Conservation (phyloP, 2,113 vertebrate species). For the Sisor rabdophorus region DNA sequence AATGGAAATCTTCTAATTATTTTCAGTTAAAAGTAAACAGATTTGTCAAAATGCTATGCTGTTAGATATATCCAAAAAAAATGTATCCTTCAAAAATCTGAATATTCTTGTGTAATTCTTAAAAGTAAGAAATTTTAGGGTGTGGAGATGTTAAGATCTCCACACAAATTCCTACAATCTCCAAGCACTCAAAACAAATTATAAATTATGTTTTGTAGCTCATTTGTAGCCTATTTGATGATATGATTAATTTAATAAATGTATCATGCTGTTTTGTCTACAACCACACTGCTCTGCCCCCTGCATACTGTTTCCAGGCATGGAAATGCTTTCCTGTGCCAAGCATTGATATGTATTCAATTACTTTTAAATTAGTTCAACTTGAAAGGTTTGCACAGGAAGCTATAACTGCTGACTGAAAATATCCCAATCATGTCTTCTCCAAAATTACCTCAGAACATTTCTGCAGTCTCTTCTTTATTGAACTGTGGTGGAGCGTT, state of each 20-base stretch:
- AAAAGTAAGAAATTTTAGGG: not conserved
- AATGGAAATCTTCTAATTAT: not conserved
- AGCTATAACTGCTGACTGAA: constrained; percentile 12
- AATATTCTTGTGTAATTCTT: not conserved
- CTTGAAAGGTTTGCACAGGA: not conserved
- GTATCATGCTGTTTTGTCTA: not conserved
- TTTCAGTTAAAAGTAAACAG: not conserved
- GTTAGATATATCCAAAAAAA: not conserved
- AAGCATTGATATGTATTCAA: constrained; percentile 19
- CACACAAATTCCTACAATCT: no score
- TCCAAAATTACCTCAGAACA: not conserved
- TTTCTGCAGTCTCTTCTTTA: not conserved
- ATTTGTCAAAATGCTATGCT: not conserved
- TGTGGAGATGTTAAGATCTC: no score
- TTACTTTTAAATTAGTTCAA: constrained; percentile 3
- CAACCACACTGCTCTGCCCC: not conserved
- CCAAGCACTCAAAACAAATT: no score
- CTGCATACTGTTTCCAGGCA: not conserved
- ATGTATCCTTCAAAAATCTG: not conserved
- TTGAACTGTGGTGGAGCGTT: not conserved
- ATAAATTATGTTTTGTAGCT: constrained; percentile 1
- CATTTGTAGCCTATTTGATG: no score
- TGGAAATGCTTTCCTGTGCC: not conserved
- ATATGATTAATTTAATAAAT: not conserved
- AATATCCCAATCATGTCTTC: not conserved